Base-by-base conservation (phyloP, 2,797 vertebrate genomes). In the Thaleichthys pacificus region DNA sequence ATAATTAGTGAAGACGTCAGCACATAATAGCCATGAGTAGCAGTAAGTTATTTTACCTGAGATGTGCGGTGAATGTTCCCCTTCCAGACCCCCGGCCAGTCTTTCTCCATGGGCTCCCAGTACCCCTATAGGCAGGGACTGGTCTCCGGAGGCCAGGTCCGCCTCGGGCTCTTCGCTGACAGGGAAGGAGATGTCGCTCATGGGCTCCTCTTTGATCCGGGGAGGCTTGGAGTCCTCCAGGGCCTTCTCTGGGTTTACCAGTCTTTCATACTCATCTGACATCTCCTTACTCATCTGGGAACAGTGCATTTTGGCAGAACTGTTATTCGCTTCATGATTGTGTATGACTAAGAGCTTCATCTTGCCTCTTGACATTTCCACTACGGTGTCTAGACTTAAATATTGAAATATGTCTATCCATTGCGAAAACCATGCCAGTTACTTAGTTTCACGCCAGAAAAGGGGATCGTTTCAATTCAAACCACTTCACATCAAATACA, bases 211-310 rank as follows among this genome's bases (percentile, higher is more conserved):
- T 84, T 99, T 99, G 80, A 99, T 96, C 83, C 95, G 95, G 35
- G 94, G 88, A 24, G 97, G 96, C 68, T 98, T 98, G 8, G 94
- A 93, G 84, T 99, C 97, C 79, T 99, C 98, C 60, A 94, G 85
- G 78, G 95, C 94, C 80, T 97, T 98, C 88, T 99, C 96, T 24
- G 98, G 98, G 81, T 99, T 98, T 76, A 99, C 95, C 73, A 99
- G 93, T 76, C 94, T 94, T 79, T 99, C 97, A 0, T 99, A 99
- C 61, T 99, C 97, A 78, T 98, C 97, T 0, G 96, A 96, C 28
- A 99, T 95, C 77, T 98, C 96, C 82, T 96, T 98, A 87, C 96
- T 97, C 81, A 98, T 94, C 97, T 99, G 88, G 75, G 54, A 77
- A 77, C 80, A 80, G 30, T 11, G 17, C 15, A 57, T 26, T 32